phyloP scores from a whole-genome alignment of 2,888 invertebrate genomes.

The Desoria tigrina region DNA sequence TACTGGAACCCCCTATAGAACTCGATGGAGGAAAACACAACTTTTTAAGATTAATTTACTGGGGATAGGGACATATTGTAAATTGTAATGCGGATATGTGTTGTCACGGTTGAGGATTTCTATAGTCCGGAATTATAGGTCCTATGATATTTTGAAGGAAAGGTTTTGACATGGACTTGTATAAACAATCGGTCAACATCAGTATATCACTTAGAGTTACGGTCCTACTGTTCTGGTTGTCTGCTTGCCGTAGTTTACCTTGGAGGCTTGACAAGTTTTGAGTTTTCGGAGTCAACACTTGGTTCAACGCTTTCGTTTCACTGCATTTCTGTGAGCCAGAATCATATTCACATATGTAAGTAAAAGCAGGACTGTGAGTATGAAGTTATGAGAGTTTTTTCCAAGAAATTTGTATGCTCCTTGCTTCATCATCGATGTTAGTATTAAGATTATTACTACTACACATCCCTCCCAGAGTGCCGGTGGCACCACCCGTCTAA shows the following conservation, averaged over 20 bases:
- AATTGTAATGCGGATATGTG: too few relatives aligned
- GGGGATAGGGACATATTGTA: too few relatives aligned
- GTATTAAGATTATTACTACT: background rate
- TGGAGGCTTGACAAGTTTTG: constrained; percentile 3
- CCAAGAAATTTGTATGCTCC: too few relatives aligned
- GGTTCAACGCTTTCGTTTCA: background rate
- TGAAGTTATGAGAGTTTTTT: too few relatives aligned
- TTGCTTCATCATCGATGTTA: too few relatives aligned
- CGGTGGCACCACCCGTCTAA: constrained; percentile 1
- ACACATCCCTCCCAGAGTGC: background rate
- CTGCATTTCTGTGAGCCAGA: background rate
- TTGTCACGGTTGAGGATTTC: too few relatives aligned
- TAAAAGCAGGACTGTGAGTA: too few relatives aligned
- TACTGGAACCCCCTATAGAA: too few relatives aligned
- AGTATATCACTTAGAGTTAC: background rate
- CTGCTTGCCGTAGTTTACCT: background rate
- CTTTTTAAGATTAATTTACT: too few relatives aligned
- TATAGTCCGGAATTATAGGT: too few relatives aligned
- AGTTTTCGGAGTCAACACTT: background rate
- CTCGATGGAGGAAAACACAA: too few relatives aligned
- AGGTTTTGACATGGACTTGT: constrained; percentile 41
- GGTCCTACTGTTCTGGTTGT: background rate
- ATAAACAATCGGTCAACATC: constrained; percentile 34
- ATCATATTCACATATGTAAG: too few relatives aligned
- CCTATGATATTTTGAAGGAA: background rate